Conservation (phyloP, 1,140 invertebrate species). For the Hypothenemus hampei region DNA sequence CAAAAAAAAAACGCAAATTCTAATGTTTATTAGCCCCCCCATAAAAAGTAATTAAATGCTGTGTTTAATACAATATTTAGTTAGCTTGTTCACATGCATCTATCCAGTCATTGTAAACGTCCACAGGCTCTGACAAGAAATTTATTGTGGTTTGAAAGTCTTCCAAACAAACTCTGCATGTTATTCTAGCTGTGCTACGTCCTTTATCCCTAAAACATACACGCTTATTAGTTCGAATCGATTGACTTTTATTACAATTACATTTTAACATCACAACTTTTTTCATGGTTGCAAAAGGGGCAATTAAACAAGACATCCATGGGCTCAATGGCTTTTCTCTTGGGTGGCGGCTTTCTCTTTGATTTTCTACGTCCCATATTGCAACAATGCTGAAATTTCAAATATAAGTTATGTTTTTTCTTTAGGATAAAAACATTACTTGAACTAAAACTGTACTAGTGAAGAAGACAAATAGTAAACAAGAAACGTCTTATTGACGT, state of each 20-base stretch:
- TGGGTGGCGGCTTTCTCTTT: constrained; percentile 93
- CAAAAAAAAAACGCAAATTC: too few relatives aligned
- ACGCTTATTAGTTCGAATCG: background rate
- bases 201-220: constrained; percentile 74
- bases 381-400: too few relatives aligned
- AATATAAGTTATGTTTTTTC: too few relatives aligned
- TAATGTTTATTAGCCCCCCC: too few relatives aligned
- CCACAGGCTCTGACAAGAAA: constrained; percentile 93
- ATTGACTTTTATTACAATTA: constrained; percentile 52
- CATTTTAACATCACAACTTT: constrained; percentile 99
- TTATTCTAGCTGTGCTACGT: constrained; percentile 87
- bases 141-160: constrained; percentile 97
- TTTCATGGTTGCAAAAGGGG: constrained; percentile 99
- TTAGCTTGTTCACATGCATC: constrained; percentile 96
- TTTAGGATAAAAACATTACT: too few relatives aligned
- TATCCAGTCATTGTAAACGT: constrained; percentile 99
- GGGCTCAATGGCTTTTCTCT: constrained; percentile 89
- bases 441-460: too few relatives aligned
- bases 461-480: too few relatives aligned
- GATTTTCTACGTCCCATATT: constrained; percentile 94
- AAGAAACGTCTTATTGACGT: too few relatives aligned
- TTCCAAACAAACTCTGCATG: constrained; percentile 91
- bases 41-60: too few relatives aligned
- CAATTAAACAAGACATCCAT: constrained; percentile 97
- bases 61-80: too few relatives aligned